These are phyloP conservation scores for Diachasmimorpha longicaudata DNA, from an alignment of 1,140 invertebrate genomes.

Conservation along the genomic window DNA sequence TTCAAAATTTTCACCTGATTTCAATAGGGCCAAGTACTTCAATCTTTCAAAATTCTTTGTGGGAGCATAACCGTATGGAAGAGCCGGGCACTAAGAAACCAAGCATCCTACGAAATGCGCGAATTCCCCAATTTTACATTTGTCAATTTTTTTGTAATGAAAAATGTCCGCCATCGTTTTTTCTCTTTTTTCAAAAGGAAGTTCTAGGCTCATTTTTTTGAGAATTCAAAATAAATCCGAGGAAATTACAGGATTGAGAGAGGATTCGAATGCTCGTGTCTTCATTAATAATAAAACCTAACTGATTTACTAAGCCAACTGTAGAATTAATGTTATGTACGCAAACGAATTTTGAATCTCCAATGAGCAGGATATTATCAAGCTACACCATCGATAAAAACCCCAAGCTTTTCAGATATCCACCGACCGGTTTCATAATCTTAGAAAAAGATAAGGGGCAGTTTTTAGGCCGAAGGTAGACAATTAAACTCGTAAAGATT, in stretches of 20 bases:
- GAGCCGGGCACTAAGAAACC: constrained; percentile 1
- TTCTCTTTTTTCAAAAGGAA: neutral
- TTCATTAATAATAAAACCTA: constrained; percentile 13
- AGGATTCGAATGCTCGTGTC: neutral
- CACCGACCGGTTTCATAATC: constrained; percentile 5
- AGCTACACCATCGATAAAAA: neutral
- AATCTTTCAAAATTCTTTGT: constrained; percentile 10
- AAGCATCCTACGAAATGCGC: constrained; percentile 18
- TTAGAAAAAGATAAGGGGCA: constrained; percentile 5
- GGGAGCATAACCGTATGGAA: constrained; percentile 3
- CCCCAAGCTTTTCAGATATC: neutral
- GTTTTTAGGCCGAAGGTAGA: constrained; percentile 11
- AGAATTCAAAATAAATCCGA: constrained; percentile 8
- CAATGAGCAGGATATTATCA: too few relatives aligned
- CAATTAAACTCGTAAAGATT: neutral
- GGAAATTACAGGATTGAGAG: neutral
- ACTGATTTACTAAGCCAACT: neutral
- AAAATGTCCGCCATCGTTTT: neutral
- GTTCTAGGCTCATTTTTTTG: neutral
- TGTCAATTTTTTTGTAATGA: neutral
- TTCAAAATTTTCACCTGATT: neutral
- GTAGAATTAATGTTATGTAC: neutral
- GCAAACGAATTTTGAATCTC: too few relatives aligned
- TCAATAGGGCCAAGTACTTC: constrained; percentile 8
- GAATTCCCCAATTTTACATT: neutral